These are phyloP conservation scores for Chaenogobius annularis DNA, from an alignment of 2,113 vertebrate species.

Conservation along the genomic window DNA sequence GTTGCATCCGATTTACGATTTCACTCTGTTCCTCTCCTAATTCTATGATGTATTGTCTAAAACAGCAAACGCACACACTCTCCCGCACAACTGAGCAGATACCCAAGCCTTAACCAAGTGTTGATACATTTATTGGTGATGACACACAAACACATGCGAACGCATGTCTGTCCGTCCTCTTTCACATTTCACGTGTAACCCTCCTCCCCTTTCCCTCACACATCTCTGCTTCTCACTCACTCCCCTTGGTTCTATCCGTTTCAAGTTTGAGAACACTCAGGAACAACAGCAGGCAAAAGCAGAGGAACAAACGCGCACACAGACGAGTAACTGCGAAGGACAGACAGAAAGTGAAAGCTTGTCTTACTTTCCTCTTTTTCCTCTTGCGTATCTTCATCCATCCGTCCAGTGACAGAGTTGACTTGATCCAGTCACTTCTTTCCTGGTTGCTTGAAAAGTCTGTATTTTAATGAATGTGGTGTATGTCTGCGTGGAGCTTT, in stretches of 20 bases:
- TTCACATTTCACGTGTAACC: constrained; percentile 55
- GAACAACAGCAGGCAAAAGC: constrained; percentile 54
- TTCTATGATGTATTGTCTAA: constrained; percentile 55
- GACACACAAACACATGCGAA: constrained; percentile 60
- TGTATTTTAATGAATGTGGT: constrained; percentile 76
- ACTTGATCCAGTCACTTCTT: constrained; percentile 77
- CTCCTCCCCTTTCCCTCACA: constrained; percentile 55
- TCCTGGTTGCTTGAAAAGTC: constrained; percentile 70
- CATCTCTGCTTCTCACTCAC: constrained; percentile 57
- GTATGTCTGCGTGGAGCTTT: constrained; percentile 85
- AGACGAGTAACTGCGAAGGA: constrained; percentile 15
- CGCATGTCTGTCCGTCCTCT: constrained; percentile 56
- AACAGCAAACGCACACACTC: not conserved
- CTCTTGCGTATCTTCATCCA: constrained; percentile 76
- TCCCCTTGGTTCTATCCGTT: constrained; percentile 65
- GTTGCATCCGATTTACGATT: constrained; percentile 60
- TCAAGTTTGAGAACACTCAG: constrained; percentile 61
- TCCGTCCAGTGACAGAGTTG: constrained; percentile 75
- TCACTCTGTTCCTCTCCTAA: constrained; percentile 42
- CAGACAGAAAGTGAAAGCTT: constrained; percentile 48
- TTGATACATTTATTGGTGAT: constrained; percentile 81
- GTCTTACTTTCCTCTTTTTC: constrained; percentile 76
- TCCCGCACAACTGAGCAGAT: constrained; percentile 31
- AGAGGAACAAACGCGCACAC: constrained; percentile 37
- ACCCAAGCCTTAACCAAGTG: constrained; percentile 66